Evolutionary conservation across 2,888 invertebrate species (phyloP), one percentile per base, ranked within the genome.

Genomic region (Anarsia innoxiella): DNA sequence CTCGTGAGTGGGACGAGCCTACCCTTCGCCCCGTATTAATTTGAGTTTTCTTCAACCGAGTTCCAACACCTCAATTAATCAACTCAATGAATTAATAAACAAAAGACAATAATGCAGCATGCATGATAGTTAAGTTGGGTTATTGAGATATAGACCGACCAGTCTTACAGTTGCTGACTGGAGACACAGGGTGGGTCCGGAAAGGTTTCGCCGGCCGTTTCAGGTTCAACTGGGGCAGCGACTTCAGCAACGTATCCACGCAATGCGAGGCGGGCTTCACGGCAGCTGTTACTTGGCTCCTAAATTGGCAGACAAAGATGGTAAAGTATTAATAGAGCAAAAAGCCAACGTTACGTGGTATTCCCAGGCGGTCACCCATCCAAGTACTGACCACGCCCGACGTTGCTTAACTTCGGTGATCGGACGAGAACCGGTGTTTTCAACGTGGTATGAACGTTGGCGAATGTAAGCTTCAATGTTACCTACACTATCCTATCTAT

Each of bases 231-330:
- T 74, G 75, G 0, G 80, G 77, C 31, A 76, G 49, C 0, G 80
- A 79, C 29, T 68, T 66, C 48, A 71, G 80, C 1, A 78, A 48
- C 1, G 74, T 71, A 41, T 78, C 82, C 29, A 78, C 70, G 49
- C 75, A 73, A 47, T 84, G 84, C 0, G 84, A 85, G 0, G 83
- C 84, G 4, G 85, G 85, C 49, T 86, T 86, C 23, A 86, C 67
- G 1, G n/a, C n/a, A 5, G 77, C 79, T 10, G 66, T 49, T 9
- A 53, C 53, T 5, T 63, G 60, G 13, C 46, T 51, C 48, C 37
- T 42, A 23, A 13, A 31, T 16, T 16, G 10, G 10, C 2, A 10
- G 2, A 31, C 15, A 31, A 30, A n/a, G 4, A 19, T n/a, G 16
- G 1, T n/a, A 16, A 1, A 11, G 8, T 4, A 23, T 19, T 15